These are phyloP conservation scores for Meteorus cinctellus DNA, from an alignment of 2,888 invertebrate species.

Conservation along the genomic window DNA sequence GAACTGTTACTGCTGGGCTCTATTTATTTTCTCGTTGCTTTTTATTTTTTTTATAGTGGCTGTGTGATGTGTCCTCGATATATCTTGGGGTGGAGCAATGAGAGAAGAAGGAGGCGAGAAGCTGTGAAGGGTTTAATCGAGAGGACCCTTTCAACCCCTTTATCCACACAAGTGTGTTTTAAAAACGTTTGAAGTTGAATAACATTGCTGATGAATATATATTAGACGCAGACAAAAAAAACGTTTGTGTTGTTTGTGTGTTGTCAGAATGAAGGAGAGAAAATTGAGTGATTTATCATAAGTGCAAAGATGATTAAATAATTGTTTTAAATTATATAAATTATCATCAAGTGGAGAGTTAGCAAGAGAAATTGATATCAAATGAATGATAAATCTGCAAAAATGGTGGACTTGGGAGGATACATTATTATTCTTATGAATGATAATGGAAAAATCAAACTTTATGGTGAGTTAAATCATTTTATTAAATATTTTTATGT, in stretches of 20 bases:
- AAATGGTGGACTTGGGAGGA: slow-evolving; percentile 92
- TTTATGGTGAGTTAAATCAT: slow-evolving; percentile 81
- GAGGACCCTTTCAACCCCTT: slow-evolving; percentile 4
- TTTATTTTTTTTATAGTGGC: background rate
- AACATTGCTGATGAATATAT: background rate
- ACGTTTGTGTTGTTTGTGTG: background rate
- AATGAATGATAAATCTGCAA: slow-evolving; percentile 44
- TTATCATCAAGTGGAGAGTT: background rate
- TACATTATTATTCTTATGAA: slow-evolving; percentile 96
- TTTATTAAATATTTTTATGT: background rate
- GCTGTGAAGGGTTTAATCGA: slow-evolving; percentile 15
- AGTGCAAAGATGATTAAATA: background rate
- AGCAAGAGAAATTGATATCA: too few species aligned
- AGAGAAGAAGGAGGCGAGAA: background rate
- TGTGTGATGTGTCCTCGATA: background rate
- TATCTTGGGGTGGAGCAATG: background rate
- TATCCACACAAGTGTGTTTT: background rate
- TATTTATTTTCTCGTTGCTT: background rate
- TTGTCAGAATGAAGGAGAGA: too few species aligned
- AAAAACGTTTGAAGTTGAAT: slow-evolving; percentile 6
- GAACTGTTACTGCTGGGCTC: background rate
- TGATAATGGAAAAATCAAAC: slow-evolving; percentile 94
- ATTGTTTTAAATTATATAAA: background rate
- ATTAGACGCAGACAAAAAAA: background rate
- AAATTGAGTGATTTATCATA: background rate